Evolutionary conservation across 2,113 vertebrate genomes (phyloP), one percentile per base, ranked within the genome.

Genomic region (Saiga tatarica): DNA sequence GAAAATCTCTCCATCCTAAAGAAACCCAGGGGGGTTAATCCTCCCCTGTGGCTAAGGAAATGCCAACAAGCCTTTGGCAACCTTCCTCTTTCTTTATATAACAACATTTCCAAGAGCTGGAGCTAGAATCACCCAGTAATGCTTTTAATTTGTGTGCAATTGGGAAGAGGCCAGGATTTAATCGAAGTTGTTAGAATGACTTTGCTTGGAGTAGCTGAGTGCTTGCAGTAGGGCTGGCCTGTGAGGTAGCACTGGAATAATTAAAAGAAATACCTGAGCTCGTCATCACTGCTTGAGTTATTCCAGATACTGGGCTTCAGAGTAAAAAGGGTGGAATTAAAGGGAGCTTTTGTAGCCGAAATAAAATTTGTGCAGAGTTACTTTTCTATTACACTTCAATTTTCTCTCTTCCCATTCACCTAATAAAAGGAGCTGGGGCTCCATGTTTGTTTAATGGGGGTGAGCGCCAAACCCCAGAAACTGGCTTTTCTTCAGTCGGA

Each of bases 161-260:
- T 99, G 99, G 99, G 99, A 98, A 98, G 97, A 98, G 97, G 99
- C 99, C 99, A 99, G 99, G 98, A 99, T 99, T 99, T 99, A 99
- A 99, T 99, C 98, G 99, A 99, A 99, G 98, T 98, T 98, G 97
- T 99, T 99, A 99, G 99, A 98, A 98, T 99, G 98, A 98, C 99
- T 99, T 99, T 99, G 98, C 99, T 98, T 99, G 97, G 99, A 99
- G 99, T 99, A 99, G 99, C 98, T 98, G 98, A 98, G 98, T 96
- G 98, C 97, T 98, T 97, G 98, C 98, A 98, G 96, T 91, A 50
- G 97, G 94, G 97, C 98, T 95, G 89, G 98, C 96, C 47, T 7
- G 90, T 82, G 96, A 99, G 99, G 98, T 98, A 99, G 97, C 97
- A 57, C 84, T 90, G 95, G 97, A 98, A 98, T 99, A 99, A 99